These are phyloP conservation scores for Amblyteles armatorius DNA, from an alignment of 2,888 invertebrate species.

Conservation along the genomic window DNA sequence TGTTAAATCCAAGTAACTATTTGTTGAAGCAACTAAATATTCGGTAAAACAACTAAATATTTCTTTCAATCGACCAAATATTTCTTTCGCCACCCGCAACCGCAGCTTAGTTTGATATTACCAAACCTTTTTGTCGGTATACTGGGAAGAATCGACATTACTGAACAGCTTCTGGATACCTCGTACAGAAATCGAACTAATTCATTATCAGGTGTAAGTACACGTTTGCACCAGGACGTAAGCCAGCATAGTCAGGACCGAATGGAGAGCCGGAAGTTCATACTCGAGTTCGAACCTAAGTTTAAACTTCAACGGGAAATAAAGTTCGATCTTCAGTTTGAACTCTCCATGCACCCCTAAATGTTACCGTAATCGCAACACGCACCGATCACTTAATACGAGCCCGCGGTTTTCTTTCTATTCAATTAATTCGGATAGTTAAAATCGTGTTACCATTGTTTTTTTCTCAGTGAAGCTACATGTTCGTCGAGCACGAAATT, in stretches of 20 bases:
- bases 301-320: neutral
- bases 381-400: too few relatives aligned
- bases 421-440: neutral
- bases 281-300: neutral
- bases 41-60: too few relatives aligned
- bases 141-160: neutral
- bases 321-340: neutral
- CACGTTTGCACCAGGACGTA: neutral
- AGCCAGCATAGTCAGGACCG: neutral
- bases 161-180: neutral
- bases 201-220: neutral
- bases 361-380: neutral
- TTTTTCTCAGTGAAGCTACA: neutral
- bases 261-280: neutral
- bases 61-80: too few relatives aligned
- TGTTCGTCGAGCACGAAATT: neutral
- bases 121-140: too few relatives aligned
- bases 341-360: neutral
- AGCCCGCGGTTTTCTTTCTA: neutral
- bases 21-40: too few relatives aligned
- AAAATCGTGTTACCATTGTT: neutral
- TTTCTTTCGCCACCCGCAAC: too few relatives aligned
- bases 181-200: neutral
- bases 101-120: too few relatives aligned
- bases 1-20: too few relatives aligned